Evolutionary conservation across 2,888 invertebrate species (phyloP).

Genomic region (Melieria omissa): DNA sequence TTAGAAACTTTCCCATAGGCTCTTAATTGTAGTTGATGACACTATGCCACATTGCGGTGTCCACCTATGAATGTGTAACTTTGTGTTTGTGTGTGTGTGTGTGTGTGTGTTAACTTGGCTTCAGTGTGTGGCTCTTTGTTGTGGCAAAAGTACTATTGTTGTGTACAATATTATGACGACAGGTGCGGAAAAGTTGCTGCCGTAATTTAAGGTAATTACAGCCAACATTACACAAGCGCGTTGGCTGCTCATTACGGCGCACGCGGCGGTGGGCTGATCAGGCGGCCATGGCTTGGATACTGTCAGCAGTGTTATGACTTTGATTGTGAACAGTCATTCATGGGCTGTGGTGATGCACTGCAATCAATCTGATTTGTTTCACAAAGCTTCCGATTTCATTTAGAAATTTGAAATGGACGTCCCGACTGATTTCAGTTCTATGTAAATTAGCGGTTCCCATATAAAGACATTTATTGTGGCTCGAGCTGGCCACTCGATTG

Average conservation of each 20-base stretch:
- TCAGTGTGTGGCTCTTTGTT: constrained; percentile 23
- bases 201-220: constrained; percentile 29
- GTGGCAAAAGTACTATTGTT: constrained; percentile 15
- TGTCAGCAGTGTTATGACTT: too few relatives aligned
- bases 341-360: too few relatives aligned
- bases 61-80: constrained; percentile 17
- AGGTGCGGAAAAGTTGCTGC: constrained; percentile 34
- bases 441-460: too few relatives aligned
- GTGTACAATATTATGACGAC: constrained; percentile 30
- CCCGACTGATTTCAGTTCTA: too few relatives aligned
- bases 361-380: too few relatives aligned
- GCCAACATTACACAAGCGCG: neutral
- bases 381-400: too few relatives aligned
- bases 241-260: neutral
- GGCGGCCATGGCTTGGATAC: too few relatives aligned
- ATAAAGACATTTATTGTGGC: too few relatives aligned
- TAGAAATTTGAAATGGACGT: too few relatives aligned
- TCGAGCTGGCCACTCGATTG: too few relatives aligned
- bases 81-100: neutral
- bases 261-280: too few relatives aligned
- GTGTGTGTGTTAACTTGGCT: neutral
- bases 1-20: constrained; percentile 66
- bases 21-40: constrained; percentile 54
- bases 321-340: too few relatives aligned
- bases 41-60: constrained; percentile 42